Conservation (phyloP, 2,113 vertebrate genomes). For the Ivindomyrus marchei region DNA sequence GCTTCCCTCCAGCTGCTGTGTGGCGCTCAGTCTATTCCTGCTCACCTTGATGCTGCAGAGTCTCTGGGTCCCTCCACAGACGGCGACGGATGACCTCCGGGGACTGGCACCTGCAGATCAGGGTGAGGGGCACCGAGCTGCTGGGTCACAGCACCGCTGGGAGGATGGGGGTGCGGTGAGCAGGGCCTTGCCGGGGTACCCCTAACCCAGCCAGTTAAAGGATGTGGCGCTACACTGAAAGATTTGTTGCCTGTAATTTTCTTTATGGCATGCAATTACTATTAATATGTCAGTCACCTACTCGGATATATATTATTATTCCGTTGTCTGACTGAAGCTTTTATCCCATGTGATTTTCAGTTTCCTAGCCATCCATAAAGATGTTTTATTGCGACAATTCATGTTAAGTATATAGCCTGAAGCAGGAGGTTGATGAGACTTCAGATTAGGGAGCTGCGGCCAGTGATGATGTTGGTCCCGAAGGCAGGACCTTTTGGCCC, state of each 20-base stretch:
- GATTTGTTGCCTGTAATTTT: not conserved
- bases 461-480: not conserved
- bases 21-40: conserved; percentile 51
- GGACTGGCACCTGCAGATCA: conserved; percentile 45
- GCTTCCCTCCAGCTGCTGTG: conserved; percentile 46
- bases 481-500: not conserved
- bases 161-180: not conserved
- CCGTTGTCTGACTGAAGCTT: not conserved
- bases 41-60: conserved; percentile 53
- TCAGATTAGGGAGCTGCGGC: not conserved
- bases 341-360: conserved; percentile 1
- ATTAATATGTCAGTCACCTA: not conserved
- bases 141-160: too few species aligned
- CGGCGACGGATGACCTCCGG: conserved; percentile 29
- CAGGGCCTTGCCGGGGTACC: not conserved
- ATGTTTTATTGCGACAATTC: not conserved
- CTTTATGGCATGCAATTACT: not conserved
- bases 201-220: not conserved
- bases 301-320: not conserved
- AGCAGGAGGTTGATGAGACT: not conserved
- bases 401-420: not conserved
- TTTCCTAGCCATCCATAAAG: not conserved
- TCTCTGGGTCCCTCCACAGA: conserved; percentile 50
- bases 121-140: conserved; percentile 31
- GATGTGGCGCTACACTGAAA: not conserved